These are phyloP conservation scores for Brachionus rubens DNA, from an alignment of 1,140 invertebrate genomes.

Conservation along the genomic window DNA sequence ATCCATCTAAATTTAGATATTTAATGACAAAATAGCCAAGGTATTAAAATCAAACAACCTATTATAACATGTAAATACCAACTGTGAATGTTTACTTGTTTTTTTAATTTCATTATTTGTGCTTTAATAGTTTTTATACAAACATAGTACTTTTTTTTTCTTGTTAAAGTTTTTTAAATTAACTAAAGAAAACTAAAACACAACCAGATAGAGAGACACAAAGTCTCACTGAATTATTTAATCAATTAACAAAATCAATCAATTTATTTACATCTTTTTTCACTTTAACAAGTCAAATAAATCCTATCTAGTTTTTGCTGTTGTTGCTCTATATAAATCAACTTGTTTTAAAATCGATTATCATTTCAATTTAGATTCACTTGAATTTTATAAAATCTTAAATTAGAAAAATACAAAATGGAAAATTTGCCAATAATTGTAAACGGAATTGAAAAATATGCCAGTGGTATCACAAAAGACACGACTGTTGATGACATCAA, in stretches of 20 bases:
- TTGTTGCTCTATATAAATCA: not conserved
- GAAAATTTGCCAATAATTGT: constrained; percentile 12
- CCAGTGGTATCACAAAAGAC: constrained; percentile 27
- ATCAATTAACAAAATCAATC: constrained; percentile 15
- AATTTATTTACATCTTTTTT: too few species aligned
- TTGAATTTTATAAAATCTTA: not conserved
- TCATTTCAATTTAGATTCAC: not conserved
- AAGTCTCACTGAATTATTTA: not conserved
- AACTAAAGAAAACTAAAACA: not conserved
- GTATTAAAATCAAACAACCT: too few species aligned
- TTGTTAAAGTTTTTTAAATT: not conserved
- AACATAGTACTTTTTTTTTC: not conserved
- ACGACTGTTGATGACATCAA: constrained; percentile 36
- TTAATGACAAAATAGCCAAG: too few species aligned
- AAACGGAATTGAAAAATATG: constrained; percentile 37
- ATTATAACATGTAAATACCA: not conserved
- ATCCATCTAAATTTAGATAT: too few species aligned
- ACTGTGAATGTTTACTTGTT: constrained; percentile 30
- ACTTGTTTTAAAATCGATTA: not conserved
- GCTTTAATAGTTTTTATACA: not conserved
- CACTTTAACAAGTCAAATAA: too few species aligned
- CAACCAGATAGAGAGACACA: constrained; percentile 25
- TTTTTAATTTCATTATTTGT: too few species aligned
- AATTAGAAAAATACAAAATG: constrained; percentile 6
- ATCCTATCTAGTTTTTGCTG: too few species aligned